These are phyloP conservation scores for Muraenolepis orangiensis DNA, from an alignment of 2,797 vertebrate species.

Conservation along the genomic window DNA sequence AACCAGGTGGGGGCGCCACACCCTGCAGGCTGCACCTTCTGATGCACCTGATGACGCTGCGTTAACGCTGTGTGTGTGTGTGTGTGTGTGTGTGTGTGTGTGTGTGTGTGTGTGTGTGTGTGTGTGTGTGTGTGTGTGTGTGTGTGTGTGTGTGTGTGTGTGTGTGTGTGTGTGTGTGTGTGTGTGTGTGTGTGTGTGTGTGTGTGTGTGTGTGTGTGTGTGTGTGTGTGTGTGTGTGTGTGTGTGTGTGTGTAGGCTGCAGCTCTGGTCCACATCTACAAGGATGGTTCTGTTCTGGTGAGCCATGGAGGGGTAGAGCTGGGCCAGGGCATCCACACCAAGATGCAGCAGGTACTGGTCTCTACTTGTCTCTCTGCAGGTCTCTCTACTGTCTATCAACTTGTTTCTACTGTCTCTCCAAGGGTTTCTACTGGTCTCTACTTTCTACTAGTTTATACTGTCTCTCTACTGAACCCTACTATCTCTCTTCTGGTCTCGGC, in stretches of 20 bases:
- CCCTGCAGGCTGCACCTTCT: too few relatives aligned
- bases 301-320: conserved; percentile 79
- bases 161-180: conserved; percentile 4
- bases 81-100: too few relatives aligned
- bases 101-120: not conserved
- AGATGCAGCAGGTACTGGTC: conserved; percentile 79
- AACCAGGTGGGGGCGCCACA: conserved; percentile 71
- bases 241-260: conserved; percentile 58
- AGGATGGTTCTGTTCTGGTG: conserved; percentile 81
- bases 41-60: too few relatives aligned
- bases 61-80: too few relatives aligned
- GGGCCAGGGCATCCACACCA: conserved; percentile 85
- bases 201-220: conserved; percentile 5
- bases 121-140: conserved; percentile 2
- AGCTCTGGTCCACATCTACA: conserved; percentile 82
- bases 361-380: not conserved
- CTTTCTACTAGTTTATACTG: too few relatives aligned
- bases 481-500: not conserved
- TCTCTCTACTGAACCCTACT: not conserved
- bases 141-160: not conserved
- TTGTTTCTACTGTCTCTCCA: not conserved
- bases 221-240: conserved; percentile 5
- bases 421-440: too few relatives aligned
- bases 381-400: not conserved
- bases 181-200: conserved; percentile 13